Evolutionary conservation across 2,113 vertebrate species (phyloP).

Genomic region (Percopsis transmontana): DNA sequence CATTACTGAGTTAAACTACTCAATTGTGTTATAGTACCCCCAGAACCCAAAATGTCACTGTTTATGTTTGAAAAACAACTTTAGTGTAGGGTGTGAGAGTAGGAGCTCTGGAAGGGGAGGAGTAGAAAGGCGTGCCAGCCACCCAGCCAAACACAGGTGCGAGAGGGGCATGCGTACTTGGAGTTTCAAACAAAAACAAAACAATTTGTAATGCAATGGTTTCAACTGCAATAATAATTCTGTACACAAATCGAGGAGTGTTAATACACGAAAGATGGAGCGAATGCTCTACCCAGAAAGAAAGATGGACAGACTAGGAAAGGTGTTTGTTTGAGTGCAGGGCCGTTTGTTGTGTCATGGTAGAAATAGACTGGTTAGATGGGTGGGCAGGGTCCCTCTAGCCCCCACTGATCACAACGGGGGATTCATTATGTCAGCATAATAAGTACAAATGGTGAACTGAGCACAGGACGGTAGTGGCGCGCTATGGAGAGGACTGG

Average conservation of each 20-base stretch:
- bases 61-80: too few species aligned
- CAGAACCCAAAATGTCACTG: too few species aligned
- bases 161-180: too few species aligned
- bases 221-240: too few species aligned
- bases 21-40: neutral
- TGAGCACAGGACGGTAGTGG: slow-evolving; percentile 75
- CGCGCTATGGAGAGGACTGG: slow-evolving; percentile 62
- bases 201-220: too few species aligned
- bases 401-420: slow-evolving; percentile 87
- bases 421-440: slow-evolving; percentile 85
- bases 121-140: too few species aligned
- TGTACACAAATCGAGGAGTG: too few species aligned
- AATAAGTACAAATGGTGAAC: slow-evolving; percentile 86
- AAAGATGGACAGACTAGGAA: slow-evolving; percentile 59
- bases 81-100: too few species aligned
- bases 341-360: slow-evolving; percentile 53
- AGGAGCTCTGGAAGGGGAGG: too few species aligned
- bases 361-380: slow-evolving; percentile 69
- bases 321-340: slow-evolving; percentile 42
- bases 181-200: too few species aligned
- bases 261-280: too few species aligned
- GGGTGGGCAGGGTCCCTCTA: slow-evolving; percentile 75
- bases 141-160: too few species aligned
- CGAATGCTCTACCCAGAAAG: slow-evolving; percentile 56
- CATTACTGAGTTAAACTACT: neutral